Evolutionary conservation across 2,888 invertebrate species (phyloP).

Genomic region (Prenolepis imparis): DNA sequence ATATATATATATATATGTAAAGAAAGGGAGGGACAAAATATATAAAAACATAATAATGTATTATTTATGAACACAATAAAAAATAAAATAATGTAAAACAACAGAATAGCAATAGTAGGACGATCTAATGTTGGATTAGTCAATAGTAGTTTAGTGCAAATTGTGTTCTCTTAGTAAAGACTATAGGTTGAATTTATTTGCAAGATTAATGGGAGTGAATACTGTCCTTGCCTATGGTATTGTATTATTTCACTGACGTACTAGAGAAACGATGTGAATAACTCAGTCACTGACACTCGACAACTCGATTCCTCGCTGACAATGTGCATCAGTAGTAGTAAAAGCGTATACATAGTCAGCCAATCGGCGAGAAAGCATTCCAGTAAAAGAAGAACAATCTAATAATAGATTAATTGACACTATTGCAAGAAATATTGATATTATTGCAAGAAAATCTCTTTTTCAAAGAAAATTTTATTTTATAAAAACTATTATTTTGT

Average conservation of each 20-base stretch:
- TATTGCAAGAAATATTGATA: background rate
- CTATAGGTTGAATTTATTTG: slow-evolving; percentile 39
- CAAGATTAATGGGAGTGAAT: slow-evolving; percentile 33
- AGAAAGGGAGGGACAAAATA: background rate
- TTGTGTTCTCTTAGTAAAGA: slow-evolving; percentile 9
- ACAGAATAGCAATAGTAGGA: background rate
- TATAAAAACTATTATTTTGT: background rate
- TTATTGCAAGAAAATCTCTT: background rate
- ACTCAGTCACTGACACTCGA: slow-evolving; percentile 3
- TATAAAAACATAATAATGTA: too few relatives aligned
- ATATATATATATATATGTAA: background rate
- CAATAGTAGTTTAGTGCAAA: slow-evolving; percentile 27
- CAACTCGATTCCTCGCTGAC: slow-evolving; percentile 7
- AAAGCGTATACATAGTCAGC: slow-evolving; percentile 29
- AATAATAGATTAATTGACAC: background rate
- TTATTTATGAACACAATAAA: background rate
- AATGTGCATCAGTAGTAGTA: slow-evolving; percentile 42
- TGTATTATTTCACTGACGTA: slow-evolving; percentile 11
- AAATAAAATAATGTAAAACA: slow-evolving; percentile 1
- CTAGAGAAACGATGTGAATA: slow-evolving; percentile 31
- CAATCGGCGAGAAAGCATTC: background rate
- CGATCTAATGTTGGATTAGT: slow-evolving; percentile 12
- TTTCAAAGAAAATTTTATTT: background rate
- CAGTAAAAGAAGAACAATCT: background rate
- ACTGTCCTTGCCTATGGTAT: slow-evolving; percentile 8